Percentiles rank a stretch among this genome's conserved stretches.
Evolutionary conservation across 1,140 invertebrate species (phyloP).

Genomic region (Euwallacea similis): DNA sequence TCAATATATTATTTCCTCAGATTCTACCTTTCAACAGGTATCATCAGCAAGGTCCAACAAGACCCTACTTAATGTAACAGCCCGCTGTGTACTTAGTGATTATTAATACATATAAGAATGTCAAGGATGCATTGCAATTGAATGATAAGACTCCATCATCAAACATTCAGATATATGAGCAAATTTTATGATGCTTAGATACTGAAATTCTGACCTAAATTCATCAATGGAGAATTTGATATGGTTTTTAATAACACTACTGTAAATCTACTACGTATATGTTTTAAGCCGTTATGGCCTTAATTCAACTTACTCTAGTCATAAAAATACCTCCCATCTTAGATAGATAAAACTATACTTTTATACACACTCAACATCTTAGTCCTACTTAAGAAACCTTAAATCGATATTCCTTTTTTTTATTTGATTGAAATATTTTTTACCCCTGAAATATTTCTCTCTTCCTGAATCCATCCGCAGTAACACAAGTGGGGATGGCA

Average conservation of each 20-base stretch:
- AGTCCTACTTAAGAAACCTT: not conserved
- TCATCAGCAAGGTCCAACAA: no score
- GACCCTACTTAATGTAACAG: no score
- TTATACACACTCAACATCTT: not conserved
- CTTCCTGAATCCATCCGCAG: conserved; percentile 48
- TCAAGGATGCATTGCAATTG: not conserved
- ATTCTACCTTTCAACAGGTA: no score
- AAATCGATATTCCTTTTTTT: not conserved
- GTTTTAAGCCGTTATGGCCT: no score
- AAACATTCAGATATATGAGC: not conserved
- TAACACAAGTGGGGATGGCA: conserved; percentile 71
- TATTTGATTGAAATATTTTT: not conserved
- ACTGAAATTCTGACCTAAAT: no score
- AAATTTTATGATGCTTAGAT: no score
- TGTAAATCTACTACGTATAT: no score
- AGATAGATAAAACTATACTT: not conserved
- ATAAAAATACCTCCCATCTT: no score
- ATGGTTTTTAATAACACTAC: no score
- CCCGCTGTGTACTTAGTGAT: not conserved
- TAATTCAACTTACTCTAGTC: no score
- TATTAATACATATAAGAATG: not conserved
- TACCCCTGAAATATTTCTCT: conserved; percentile 20
- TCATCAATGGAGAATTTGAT: no score
- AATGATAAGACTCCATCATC: not conserved
- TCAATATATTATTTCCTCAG: no score